Base-by-base conservation (phyloP, 2,113 vertebrate species). In the Pitta sordida region DNA sequence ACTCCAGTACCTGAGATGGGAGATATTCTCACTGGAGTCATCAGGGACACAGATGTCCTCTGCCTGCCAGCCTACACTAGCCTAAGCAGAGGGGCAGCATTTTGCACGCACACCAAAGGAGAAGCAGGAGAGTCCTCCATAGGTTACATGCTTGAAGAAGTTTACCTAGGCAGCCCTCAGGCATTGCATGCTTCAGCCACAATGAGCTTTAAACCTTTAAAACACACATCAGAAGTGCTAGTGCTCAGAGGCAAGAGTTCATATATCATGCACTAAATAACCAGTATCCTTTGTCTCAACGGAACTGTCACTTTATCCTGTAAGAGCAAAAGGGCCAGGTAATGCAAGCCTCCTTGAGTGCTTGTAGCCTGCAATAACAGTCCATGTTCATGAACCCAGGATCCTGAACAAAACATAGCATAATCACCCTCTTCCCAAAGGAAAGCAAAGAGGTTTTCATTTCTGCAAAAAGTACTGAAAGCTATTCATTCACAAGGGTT, bases 51-150 rank as follows among this genome's bases (percentile, higher is more conserved):
- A 27, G 7, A 11, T 43, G 17, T 51, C 36, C 36, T 74, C 73
- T 59, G 43, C 52, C 81, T 39, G 29, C 48, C 48, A 70, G 46
- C 29, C 29, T 7, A 5, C 44, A 60, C 26, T 39, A 85, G 48
- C 27, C 48, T 3, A 10, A 52, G 49, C 46, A 76, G 37, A 74
- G 55, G 7, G 29, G 34, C 53, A 70, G 58, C 9, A 1, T 60
- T 86, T 21, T 8, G 3, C 46, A 70, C 1, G 0, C 20, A 48
- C 9, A 2, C 5, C 7, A 2, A 46, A 75, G 26, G 9, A 79
- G 60, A 34, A 53, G 60, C n/a, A 58, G 21, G 5, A 48, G 8
- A 60, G 24, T 5, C 26, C 52, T 71, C n/a, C 11, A 5, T 2
- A 53, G 23, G 32, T 74, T 74, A 41, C 46, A 9, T 2, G 26